Evolutionary conservation across 2,113 vertebrate genomes (phyloP), one percentile per base, ranked within the genome.

Genomic region (Hassar affinis): DNA sequence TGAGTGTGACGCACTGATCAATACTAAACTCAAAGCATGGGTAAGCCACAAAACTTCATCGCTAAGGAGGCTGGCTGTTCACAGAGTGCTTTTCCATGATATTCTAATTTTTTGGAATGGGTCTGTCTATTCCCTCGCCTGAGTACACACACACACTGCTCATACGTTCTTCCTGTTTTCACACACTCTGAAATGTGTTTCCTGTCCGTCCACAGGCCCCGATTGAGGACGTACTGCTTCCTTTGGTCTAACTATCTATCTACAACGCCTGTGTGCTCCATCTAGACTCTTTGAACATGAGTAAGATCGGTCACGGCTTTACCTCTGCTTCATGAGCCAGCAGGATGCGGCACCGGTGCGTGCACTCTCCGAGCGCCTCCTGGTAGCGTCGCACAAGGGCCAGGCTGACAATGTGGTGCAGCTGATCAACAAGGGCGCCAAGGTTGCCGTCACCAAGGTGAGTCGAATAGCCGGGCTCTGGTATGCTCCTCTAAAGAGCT

Each of bases 351-450:
- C 93, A 89, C 92, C 92, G 91, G 95, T 96, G 92, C 96, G 96
- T 4, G 95, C 94, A 88, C 97, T 99, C 92, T 99, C 98, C 85
- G 97, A 99, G 96, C 96, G 96, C 92, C 97, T 99, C 92, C 96
- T 99, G 75, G 87, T 98, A 96, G 97, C 98, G 17, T 95, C 97
- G 1, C 96, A 98, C 95, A 99, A 98, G 94, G 98, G 98, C 91
- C 97, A 98, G 91, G 94, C 94, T 7, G 97, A 98, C 92, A 96
- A 97, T 96, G 98, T 99, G 93, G 97, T 99, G 91, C 97, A 98
- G 94, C 96, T 99, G 90, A 99, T 98, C 95, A 99, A 99, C 95
- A 97, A 94, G 94, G 98, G 98, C 3, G 98, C 97, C 90, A 97
- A 97, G 93, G 97, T 98, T 93, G 97, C 97, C 0, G 95, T 98